Percentiles rank a stretch among this genome's conserved stretches.
phyloP scores from a whole-genome alignment of 2,113 vertebrate genomes.

The Proteles cristata region DNA sequence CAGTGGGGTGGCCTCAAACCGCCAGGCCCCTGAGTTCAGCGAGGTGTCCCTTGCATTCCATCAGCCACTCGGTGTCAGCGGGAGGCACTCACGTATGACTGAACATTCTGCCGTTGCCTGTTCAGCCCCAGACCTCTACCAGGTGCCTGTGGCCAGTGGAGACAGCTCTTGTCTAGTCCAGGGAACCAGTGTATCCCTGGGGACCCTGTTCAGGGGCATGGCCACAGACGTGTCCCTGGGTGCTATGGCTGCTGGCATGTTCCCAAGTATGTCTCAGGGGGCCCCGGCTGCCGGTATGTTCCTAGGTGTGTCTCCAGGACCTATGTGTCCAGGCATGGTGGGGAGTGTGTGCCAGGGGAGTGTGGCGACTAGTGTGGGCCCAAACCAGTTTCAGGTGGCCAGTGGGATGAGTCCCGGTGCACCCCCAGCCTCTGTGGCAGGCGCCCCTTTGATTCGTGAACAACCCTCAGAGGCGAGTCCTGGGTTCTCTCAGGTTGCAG shows the following conservation, averaged over 20 bases:
- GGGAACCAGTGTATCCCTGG: rapidly evolving
- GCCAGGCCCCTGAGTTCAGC: background rate
- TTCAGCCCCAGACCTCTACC: background rate
- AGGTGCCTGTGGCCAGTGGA: background rate
- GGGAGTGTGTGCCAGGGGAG: background rate
- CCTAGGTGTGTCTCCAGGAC: background rate
- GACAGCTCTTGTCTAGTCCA: background rate
- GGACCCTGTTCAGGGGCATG: background rate
- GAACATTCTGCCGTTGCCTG: background rate
- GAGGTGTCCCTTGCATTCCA: background rate
- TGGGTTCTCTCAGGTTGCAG: background rate
- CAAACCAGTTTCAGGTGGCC: background rate
- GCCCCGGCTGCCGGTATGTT: background rate
- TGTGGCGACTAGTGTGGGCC: background rate
- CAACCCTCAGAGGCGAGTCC: background rate
- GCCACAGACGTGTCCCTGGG: background rate
- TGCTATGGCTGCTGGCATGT: background rate
- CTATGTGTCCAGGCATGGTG: background rate
- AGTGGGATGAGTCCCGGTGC: background rate
- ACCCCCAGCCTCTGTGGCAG: background rate
- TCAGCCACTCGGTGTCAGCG: rapidly evolving
- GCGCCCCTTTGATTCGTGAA: background rate
- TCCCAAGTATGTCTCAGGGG: background rate
- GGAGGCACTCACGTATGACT: rapidly evolving
- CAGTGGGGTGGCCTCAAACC: rapidly evolving